Base-by-base conservation (phyloP, 23 tunicate species). In the Ciona savignyi region DNA sequence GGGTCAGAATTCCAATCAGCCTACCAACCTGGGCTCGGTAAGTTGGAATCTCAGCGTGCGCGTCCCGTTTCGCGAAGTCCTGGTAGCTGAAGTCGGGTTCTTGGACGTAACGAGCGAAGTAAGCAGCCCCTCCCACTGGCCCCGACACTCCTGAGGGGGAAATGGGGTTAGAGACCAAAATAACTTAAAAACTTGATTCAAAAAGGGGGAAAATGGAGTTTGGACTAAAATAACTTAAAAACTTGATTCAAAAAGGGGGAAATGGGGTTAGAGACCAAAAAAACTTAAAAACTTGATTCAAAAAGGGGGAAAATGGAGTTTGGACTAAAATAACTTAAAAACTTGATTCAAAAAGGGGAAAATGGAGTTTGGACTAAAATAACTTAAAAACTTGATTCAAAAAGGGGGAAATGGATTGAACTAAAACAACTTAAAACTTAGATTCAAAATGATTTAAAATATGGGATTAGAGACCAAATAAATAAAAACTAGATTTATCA, bases 21-120 rank as follows among this genome's bases (percentile, higher is more conserved):
- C n/a, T n/a, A n/a, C n/a, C n/a, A n/a, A 81, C 86, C 70, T 83
- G 85, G 25, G 77, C 96, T 23, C 86, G 76, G 56, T 82, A 88
- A 19, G 96, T 88, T 11, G 96, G 96, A 26, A 82, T 69, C 25
- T 81, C 86, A 31, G 63, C 66, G 26, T 62, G 62, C 4, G 51
- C 82, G 63, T 73, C 88, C 4, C 85, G 68, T 49, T 73, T 74
- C 1, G 84, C 76, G 51, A 90, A 90, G 32, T 90, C 90, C 30
- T 79, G 82, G 67, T 80, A 90, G 49, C 82, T 80, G 72, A 83
- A 90, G 26, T 79, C 90, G 19, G 85, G 86, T 70, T 90, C 97
- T 19, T 60, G 75, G 20, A 90, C 80, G 70, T 83, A 88, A 27
- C 75, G 75, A 2, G 76, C 76, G 32, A 72, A 72, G 4, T 48